A percentile compares a stretch with the other conserved stretches of the same genome.
phyloP scores from a whole-genome alignment of 2,113 vertebrate genomes.

The Pogona vitticeps region DNA sequence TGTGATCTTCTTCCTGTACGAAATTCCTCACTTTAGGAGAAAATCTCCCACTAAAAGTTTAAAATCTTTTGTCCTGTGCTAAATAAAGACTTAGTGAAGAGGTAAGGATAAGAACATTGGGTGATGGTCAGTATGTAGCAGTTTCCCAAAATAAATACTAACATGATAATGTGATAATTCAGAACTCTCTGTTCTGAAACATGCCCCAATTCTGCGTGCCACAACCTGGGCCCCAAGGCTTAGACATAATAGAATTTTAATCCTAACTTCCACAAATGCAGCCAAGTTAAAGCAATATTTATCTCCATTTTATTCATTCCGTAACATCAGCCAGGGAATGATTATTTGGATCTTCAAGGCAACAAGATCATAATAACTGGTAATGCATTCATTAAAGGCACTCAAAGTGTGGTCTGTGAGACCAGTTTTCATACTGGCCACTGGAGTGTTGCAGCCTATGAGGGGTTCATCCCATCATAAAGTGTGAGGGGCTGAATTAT shows the following conservation, averaged over 20 bases:
- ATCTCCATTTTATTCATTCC: not conserved
- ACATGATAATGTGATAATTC: too few species aligned
- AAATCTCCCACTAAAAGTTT: too few species aligned
- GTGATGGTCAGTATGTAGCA: too few species aligned
- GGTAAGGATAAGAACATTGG: too few species aligned
- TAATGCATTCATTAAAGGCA: slow-evolving; percentile 20
- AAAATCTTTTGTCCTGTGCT: too few species aligned
- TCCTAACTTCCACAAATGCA: not conserved
- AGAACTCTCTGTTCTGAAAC: too few species aligned
- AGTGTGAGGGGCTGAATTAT: not conserved
- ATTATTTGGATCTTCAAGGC: not conserved
- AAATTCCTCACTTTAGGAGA: too few species aligned
- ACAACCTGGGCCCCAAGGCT: not conserved
- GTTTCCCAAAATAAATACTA: too few species aligned
- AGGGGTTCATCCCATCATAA: not conserved
- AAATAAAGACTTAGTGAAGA: too few species aligned
- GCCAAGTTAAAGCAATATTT: not conserved
- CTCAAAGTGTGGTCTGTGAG: not conserved
- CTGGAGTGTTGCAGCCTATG: rapidly evolving
- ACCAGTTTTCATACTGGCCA: not conserved
- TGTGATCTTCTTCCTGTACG: too few species aligned
- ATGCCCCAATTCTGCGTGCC: too few species aligned
- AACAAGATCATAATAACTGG: not conserved
- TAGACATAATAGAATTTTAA: not conserved
- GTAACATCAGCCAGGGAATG: not conserved